Evolutionary conservation across 2,888 invertebrate genomes (phyloP), one percentile per base, ranked within the genome.

Genomic region (Pomacea canaliculata): DNA sequence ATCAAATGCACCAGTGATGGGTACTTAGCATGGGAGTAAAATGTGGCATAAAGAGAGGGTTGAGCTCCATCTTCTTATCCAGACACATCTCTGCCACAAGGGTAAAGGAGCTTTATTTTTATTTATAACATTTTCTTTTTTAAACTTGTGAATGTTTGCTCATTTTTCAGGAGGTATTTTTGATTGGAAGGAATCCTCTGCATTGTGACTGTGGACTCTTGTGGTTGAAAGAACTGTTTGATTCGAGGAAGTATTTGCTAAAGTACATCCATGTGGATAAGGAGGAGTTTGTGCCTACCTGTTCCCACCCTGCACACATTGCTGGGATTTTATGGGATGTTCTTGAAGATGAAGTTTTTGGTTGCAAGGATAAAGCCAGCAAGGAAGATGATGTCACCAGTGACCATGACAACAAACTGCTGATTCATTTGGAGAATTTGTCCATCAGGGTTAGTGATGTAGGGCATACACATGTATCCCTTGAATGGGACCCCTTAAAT

Each of bases 181-280:
- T 83, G 60, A 60, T 83, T 8, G 82, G 82, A 7, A 76, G 79
- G 48, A 84, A 84, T 70, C 83, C 83, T 56, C 81, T 82, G 10
- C 77, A 73, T 51, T 84, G 84, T 76, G 79, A 78, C 68, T 84
- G 84, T 71, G 70, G 79, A 9, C 71, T 82, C 18, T 62, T 79
- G 48, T 84, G 84, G 84, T 62, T 84, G 66, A 84, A 84, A 60
- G 83, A 83, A 70, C 77, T 82, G 19, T 81, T 75, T 27, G 83
- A 84, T 69, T 81, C 84, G 2, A 77, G 85, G n/a, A 81, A 83
- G 69, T 84, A 85, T 63, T 68, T 84, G 27, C 49, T 85, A 12
- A 81, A 83, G 46, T 82, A 80, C 72, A 49, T 80, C 7, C 70
- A 78, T 1, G 78, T 81, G 16, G 76, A 79, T 13, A 59, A 70